Evolutionary conservation across 2,888 invertebrate species (phyloP).

Genomic region (Diploptera punctata): DNA sequence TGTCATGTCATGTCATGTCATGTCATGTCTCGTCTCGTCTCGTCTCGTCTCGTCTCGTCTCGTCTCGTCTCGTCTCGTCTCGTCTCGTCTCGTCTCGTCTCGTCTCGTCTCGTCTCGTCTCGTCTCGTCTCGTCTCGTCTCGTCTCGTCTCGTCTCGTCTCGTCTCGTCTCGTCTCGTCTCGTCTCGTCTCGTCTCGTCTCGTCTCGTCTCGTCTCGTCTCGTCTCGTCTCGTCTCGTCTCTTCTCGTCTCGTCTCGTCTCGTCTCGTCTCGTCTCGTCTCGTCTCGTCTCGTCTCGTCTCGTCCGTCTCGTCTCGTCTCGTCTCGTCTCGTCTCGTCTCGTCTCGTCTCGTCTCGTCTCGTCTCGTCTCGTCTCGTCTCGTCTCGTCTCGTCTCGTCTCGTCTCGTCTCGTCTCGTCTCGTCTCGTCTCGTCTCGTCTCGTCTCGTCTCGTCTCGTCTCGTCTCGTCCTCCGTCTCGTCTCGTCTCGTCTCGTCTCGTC

Average conservation of each 20-base stretch:
- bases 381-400: not conserved
- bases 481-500: not conserved
- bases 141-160: not conserved
- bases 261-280: slow-evolving; percentile 17
- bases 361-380: not conserved
- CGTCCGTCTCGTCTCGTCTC: slow-evolving; percentile 13
- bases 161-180: not conserved
- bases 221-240: slow-evolving; percentile 2
- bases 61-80: no score
- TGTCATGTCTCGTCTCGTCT: not conserved
- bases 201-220: not conserved
- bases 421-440: not conserved
- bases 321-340: slow-evolving; percentile 6
- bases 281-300: slow-evolving; percentile 13
- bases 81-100: not conserved
- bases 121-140: not conserved
- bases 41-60: not conserved
- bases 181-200: not conserved
- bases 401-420: not conserved
- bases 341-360: slow-evolving; percentile 9
- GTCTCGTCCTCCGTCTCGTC: no score
- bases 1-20: not conserved
- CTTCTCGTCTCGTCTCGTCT: slow-evolving; percentile 12
- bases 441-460: no score
- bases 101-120: not conserved